Evolutionary conservation across 2,113 vertebrate species (phyloP), one percentile per base, ranked within the genome.

Genomic region (Oxygymnocypris stewartii): DNA sequence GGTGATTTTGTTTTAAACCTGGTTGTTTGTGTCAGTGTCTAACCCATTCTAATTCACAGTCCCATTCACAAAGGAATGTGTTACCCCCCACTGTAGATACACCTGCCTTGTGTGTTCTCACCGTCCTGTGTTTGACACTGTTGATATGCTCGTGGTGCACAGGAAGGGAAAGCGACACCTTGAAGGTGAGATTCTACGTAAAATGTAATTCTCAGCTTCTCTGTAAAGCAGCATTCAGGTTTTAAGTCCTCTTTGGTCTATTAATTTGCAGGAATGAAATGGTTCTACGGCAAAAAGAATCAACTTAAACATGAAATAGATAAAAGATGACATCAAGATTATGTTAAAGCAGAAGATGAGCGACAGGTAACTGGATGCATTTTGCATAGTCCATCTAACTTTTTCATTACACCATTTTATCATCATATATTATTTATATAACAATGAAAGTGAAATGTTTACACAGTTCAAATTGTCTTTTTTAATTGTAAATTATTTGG

Each of bases 91-190:
- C 6, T 76, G 3, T 31, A 99, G 98, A 86, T 97, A 96, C 49
- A 94, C 96, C n/a, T 99, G 97, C 90, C 94, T 96, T 0, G 95
- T 99, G 84, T 99, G 98, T 49, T 94, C 95, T 79, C 95, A 96
- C 87, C 95, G 96, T 3, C 98, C 97, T 0, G 93, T 98, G 35
- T 96, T 99, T 54, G 96, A 98, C 76, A 99, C 97, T 0, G 93
- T 98, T 11, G 94, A 96, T 2, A 96, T 96, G 92, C 90, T 99
- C 91, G 92, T 94, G 0, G 95, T 97, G 13, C 98, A 99, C 92
- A 91, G 97, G 10, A 94, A 94, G 0, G 97, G 98, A 71, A 97
- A 95, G 87, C 94, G 92, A 10, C 98, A 99, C 85, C 85, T 95
- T 0, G 91, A 95, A 85, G 95, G 98, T 98, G 88, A 95, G 92